Evolutionary conservation across 2,797 vertebrate genomes (phyloP).

Genomic region (Erethizon dorsatum): DNA sequence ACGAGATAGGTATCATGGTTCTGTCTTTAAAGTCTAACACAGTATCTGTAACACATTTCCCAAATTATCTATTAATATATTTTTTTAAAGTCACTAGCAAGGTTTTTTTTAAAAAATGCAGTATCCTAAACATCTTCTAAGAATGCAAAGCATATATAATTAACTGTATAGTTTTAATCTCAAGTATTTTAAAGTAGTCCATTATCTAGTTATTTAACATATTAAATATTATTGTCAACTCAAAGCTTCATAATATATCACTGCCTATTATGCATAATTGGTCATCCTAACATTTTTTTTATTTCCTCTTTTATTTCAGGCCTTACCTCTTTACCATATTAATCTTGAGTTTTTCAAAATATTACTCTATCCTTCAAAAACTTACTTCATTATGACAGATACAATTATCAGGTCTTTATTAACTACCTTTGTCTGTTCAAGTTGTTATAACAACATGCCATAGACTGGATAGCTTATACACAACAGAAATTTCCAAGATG

Average conservation of each 20-base stretch:
- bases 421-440: background rate
- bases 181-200: background rate
- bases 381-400: background rate
- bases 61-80: background rate
- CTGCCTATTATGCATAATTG: background rate
- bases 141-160: background rate
- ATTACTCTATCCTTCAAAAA: background rate
- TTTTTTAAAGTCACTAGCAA: background rate
- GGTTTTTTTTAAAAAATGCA: background rate
- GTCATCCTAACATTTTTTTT: background rate
- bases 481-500: background rate
- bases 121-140: background rate
- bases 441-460: no score
- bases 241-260: background rate
- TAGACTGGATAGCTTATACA: background rate
- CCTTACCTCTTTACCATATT: background rate
- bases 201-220: slow-evolving; percentile 7
- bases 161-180: background rate
- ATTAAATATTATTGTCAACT: background rate
- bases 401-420: background rate
- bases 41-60: background rate
- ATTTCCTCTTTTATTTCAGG: background rate
- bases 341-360: slow-evolving; percentile 1
- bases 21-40: background rate
- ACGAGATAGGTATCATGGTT: background rate